Conservation (phyloP, 2,888 invertebrate species). For the Heteropelma amictum region DNA sequence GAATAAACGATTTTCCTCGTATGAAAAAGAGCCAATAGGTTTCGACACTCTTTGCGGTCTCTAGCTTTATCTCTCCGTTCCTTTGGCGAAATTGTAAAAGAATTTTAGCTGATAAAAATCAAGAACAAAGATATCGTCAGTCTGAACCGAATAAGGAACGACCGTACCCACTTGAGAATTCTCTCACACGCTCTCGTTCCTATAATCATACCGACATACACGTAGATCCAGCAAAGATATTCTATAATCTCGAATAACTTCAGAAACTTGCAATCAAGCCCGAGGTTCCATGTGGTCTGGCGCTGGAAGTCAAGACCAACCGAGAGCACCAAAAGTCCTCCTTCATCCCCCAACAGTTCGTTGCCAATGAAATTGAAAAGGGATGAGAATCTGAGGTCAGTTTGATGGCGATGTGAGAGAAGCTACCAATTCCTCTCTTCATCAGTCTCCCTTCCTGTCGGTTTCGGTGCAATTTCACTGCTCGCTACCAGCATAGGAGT, state of each 20-base stretch:
- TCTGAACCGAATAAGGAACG: slow-evolving; percentile 8
- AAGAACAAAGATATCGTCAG: slow-evolving; percentile 22
- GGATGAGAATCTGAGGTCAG: slow-evolving; percentile 34
- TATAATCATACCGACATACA: background rate
- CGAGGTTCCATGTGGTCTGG: slow-evolving; percentile 64
- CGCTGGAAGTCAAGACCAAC: slow-evolving; percentile 29
- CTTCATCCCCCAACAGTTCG: slow-evolving; percentile 6
- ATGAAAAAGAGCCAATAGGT: too few relatives aligned
- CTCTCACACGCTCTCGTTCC: background rate
- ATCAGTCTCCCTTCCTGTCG: background rate
- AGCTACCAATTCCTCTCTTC: background rate
- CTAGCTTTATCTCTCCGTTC: too few relatives aligned
- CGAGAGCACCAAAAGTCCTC: slow-evolving; percentile 15
- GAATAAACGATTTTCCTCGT: too few relatives aligned
- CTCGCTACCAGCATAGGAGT: too few relatives aligned
- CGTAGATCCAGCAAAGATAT: slow-evolving; percentile 2
- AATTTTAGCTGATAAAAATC: slow-evolving; percentile 22
- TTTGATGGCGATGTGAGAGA: slow-evolving; percentile 7
- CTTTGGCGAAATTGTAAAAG: background rate
- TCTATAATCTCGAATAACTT: slow-evolving; percentile 65
- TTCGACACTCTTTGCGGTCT: too few relatives aligned
- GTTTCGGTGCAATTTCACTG: background rate
- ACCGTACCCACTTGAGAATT: background rate
- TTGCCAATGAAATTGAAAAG: slow-evolving; percentile 17
- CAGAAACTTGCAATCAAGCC: slow-evolving; percentile 71